Conservation (phyloP, 1,140 invertebrate species). For the Cepaea nemoralis region DNA sequence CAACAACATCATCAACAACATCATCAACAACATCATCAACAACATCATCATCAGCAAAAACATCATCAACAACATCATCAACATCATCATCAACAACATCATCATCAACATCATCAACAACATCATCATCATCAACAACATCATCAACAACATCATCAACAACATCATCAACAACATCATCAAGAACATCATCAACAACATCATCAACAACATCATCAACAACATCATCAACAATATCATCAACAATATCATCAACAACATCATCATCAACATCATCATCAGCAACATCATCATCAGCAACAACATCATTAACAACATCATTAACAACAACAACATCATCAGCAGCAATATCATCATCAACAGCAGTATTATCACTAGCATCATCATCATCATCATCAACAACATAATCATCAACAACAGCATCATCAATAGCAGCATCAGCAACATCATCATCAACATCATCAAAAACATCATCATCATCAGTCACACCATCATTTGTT, state of each 20-base stretch:
- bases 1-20: not conserved
- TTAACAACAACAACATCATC: conserved; percentile 8
- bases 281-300: not conserved
- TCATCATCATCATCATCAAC: not conserved
- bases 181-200: conserved; percentile 21
- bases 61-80: conserved; percentile 16
- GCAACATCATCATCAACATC: not conserved
- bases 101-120: not conserved
- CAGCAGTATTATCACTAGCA: not conserved
- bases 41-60: conserved; percentile 1
- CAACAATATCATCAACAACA: conserved; percentile 4
- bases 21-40: not conserved
- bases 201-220: conserved; percentile 23
- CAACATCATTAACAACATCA: not conserved
- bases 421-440: not conserved
- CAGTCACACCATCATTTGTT: not conserved
- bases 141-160: conserved; percentile 4
- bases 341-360: not conserved
- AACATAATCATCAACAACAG: not conserved
- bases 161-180: conserved; percentile 38
- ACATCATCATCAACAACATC: not conserved
- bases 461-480: conserved; percentile 1
- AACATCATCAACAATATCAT: conserved; percentile 17
- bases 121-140: conserved; percentile 27
- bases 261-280: too few species aligned